Evolutionary conservation across 1,140 invertebrate genomes (phyloP).

Genomic region (Drosophila sturtevanti): DNA sequence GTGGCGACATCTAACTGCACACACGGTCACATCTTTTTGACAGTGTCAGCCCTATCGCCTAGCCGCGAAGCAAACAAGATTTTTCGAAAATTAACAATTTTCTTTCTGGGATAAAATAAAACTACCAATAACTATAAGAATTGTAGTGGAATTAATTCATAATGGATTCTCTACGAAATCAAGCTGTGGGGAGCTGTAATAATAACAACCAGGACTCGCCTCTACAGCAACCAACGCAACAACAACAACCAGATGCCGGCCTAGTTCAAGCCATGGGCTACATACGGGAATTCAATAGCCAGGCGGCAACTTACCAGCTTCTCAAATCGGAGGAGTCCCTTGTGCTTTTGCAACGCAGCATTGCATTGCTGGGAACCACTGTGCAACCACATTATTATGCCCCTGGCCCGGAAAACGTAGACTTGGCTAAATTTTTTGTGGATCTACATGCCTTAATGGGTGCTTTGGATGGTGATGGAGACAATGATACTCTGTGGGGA

Average conservation of each 20-base stretch:
- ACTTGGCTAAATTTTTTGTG: constrained; percentile 70
- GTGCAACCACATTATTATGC: constrained; percentile 61
- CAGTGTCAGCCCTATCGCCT: neutral
- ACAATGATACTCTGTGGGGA: constrained; percentile 82
- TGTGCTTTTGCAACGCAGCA: constrained; percentile 66
- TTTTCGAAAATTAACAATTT: constrained; percentile 13
- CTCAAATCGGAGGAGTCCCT: constrained; percentile 63
- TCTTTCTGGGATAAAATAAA: neutral
- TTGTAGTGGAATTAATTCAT: neutral
- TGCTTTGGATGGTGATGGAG: constrained; percentile 58
- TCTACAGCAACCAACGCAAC: neutral
- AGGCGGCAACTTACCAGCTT: constrained; percentile 53
- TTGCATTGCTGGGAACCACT: constrained; percentile 66
- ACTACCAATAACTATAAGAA: neutral
- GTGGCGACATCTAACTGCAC: neutral
- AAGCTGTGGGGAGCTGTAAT: constrained; percentile 18
- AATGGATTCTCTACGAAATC: constrained; percentile 33
- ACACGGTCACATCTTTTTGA: neutral
- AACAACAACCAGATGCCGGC: constrained; percentile 42
- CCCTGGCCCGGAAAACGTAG: constrained; percentile 51
- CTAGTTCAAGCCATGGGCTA: constrained; percentile 61
- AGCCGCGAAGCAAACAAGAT: constrained; percentile 20
- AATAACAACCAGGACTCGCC: constrained; percentile 53
- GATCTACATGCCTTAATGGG: constrained; percentile 79
- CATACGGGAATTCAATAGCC: constrained; percentile 68